Percentiles rank a stretch among this genome's conserved stretches.
These are phyloP conservation scores for Resseliella maxima DNA, from an alignment of 2,888 invertebrate genomes.

Conservation along the genomic window DNA sequence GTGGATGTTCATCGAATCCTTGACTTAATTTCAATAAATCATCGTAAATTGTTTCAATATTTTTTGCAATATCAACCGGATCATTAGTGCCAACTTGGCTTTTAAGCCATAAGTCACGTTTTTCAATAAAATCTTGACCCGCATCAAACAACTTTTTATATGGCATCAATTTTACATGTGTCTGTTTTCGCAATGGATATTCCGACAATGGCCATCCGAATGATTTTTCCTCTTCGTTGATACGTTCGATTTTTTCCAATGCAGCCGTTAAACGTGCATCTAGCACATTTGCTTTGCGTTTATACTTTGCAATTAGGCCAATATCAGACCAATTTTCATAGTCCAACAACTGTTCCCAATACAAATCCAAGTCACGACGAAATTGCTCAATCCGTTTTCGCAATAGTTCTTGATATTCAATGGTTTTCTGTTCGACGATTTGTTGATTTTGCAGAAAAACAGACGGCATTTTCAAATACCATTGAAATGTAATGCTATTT, in stretches of 20 bases:
- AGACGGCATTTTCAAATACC: conserved; percentile 84
- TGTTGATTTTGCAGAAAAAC: conserved; percentile 85
- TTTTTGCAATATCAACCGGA: conserved; percentile 85
- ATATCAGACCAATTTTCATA: conserved; percentile 90
- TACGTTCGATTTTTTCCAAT: conserved; percentile 83
- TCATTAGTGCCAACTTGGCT: conserved; percentile 84
- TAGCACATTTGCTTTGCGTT: conserved; percentile 81
- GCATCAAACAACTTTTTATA: conserved; percentile 90
- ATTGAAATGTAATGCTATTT: conserved; percentile 88
- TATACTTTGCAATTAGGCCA: conserved; percentile 83
- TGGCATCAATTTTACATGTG: conserved; percentile 83
- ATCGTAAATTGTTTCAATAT: conserved; percentile 68
- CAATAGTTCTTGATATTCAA: conserved; percentile 86
- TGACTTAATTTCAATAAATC: conserved; percentile 90
- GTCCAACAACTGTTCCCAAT: conserved; percentile 83
- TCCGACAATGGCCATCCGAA: conserved; percentile 90
- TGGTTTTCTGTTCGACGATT: conserved; percentile 83
- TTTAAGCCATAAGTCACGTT: conserved; percentile 87
- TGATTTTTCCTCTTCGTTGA: conserved; percentile 90
- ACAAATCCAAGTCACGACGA: conserved; percentile 82
- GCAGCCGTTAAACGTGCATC: conserved; percentile 77
- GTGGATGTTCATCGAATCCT: conserved; percentile 80
- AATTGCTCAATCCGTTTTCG: conserved; percentile 84
- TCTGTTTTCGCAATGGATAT: conserved; percentile 84
- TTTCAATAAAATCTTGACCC: conserved; percentile 85